Percentiles rank a stretch among this genome's conserved stretches.
These are phyloP conservation scores for Sebastes trivittatus DNA, from an alignment of 2,797 vertebrate species.

Conservation along the genomic window DNA sequence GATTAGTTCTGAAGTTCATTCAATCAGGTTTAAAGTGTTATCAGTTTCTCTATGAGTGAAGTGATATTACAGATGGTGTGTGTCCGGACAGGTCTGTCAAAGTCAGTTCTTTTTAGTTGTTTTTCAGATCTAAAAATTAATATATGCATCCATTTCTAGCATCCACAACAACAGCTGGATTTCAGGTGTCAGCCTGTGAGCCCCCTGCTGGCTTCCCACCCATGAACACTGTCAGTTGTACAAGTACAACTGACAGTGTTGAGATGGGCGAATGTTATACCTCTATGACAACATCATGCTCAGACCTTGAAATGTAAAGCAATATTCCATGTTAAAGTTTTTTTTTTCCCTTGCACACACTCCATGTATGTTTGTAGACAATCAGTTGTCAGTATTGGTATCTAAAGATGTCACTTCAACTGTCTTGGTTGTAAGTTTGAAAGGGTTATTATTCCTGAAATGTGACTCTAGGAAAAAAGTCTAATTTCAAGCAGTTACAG, in stretches of 20 bases:
- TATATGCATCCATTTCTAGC: neutral
- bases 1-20: conserved; percentile 30
- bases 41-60: neutral
- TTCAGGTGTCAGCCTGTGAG: neutral
- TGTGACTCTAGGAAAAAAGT: neutral
- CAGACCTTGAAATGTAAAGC: neutral
- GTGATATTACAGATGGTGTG: neutral
- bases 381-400: neutral
- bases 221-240: neutral
- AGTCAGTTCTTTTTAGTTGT: neutral
- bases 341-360: neutral
- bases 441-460: neutral
- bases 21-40: conserved; percentile 4
- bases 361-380: neutral
- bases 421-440: neutral
- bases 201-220: neutral
- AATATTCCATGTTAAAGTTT: neutral
- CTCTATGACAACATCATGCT: neutral
- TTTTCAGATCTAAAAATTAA: neutral
- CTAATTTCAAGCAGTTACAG: neutral
- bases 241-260: neutral
- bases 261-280: neutral
- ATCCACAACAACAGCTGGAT: conserved; percentile 3
- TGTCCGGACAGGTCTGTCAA: neutral
- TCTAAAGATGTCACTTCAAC: neutral